phyloP scores from a whole-genome alignment of 2,888 invertebrate genomes.

The Marasmarcha lunaedactyla region DNA sequence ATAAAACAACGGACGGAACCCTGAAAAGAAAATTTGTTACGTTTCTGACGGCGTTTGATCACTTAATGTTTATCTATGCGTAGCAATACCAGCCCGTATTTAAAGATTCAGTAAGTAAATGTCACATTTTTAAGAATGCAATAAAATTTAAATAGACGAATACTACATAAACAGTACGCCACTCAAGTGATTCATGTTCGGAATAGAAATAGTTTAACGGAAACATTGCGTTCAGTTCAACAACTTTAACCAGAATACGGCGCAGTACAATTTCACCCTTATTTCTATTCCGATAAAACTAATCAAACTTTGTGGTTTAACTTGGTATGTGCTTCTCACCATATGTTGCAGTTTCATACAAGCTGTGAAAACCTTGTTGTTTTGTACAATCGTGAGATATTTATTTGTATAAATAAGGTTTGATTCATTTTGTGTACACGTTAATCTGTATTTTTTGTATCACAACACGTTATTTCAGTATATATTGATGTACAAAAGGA shows the following conservation, averaged over 20 bases:
- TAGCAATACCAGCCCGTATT: too few relatives aligned
- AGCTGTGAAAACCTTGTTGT: background rate
- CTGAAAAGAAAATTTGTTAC: too few relatives aligned
- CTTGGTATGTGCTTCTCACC: background rate
- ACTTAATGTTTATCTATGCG: too few relatives aligned
- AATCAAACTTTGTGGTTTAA: background rate
- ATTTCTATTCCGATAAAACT: background rate
- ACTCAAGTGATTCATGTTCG: slow-evolving; percentile 39
- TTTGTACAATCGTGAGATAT: too few relatives aligned
- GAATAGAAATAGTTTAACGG: slow-evolving; percentile 36
- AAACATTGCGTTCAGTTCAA: slow-evolving; percentile 25
- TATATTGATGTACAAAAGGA: too few relatives aligned
- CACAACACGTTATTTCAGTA: too few relatives aligned
- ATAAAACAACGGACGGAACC: too few relatives aligned
- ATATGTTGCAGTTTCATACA: slow-evolving; percentile 24
- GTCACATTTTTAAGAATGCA: too few relatives aligned
- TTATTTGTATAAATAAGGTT: too few relatives aligned
- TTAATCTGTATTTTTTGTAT: too few relatives aligned
- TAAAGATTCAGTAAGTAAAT: too few relatives aligned
- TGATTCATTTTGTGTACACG: slow-evolving; percentile 34
- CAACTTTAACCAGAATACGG: slow-evolving; percentile 14
- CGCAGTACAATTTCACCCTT: slow-evolving; percentile 15
- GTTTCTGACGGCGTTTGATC: too few relatives aligned
- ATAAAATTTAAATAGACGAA: slow-evolving; percentile 23
- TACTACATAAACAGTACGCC: slow-evolving; percentile 25